Evolutionary conservation across 2,113 vertebrate genomes (phyloP), one percentile per base, ranked within the genome.

Genomic region (Furnarius figulus): DNA sequence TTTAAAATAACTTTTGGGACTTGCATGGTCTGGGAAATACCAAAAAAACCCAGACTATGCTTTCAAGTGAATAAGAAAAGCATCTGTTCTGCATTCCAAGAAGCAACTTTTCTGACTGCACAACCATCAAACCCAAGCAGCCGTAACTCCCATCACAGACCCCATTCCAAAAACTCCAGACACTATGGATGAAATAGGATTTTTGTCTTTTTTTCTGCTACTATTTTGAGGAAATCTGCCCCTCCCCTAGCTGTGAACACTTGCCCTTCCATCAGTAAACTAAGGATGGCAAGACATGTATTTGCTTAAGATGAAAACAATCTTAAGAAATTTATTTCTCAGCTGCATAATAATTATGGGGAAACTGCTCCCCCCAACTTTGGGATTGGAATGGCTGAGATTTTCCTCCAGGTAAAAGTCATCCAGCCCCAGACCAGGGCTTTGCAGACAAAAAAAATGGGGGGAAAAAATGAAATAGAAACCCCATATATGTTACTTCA

Each of bases 1-100:
- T 96, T 82, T 47, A 75, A 95, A 94, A 71, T 74, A 93, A 81
- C 77, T 94, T 84, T 27, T 14, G 18, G 56, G 46, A 65, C 59
- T 87, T 85, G 58, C 47, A 63, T 7, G 18, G 84, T 87, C 75
- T 70, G 58, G 31, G 37, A 90, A 94, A 58, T 27, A 82, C 20
- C 25, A 42, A 70, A 65, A 94, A 56, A 52, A 13, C 4, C 21
- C n/a, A 78, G 27, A 67, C 27, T 76, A 40, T 35, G 46, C 40
- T 94, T 87, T 91, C 79, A 94, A 80, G 50, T 50, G 55, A 70
- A 5, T 62, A 85, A 86, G 70, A 82, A 91, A 59, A 93, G 91
- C 82, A 90, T 94, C 53, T 87, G 71, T 62, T 94, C 87, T 79
- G 70, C 70, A 81, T 85, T 92, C 73, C 40, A 63, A 89, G 71